Conservation (phyloP, 2,797 vertebrate genomes). For the Brachymystax lenok region DNA sequence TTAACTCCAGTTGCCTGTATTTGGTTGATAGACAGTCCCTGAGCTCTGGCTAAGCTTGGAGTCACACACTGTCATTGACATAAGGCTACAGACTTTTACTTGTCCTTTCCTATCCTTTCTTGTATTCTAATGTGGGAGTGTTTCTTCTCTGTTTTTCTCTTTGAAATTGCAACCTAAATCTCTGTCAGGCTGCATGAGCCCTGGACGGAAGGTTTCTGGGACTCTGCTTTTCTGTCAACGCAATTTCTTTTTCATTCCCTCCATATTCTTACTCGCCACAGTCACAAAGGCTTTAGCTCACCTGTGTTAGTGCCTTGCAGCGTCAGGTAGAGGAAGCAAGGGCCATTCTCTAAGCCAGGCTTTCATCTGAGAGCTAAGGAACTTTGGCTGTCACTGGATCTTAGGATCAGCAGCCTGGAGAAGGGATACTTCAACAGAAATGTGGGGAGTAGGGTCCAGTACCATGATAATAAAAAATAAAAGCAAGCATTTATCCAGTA, state of each 20-base stretch:
- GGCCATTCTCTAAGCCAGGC: slow-evolving; percentile 47
- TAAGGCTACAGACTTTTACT: no score
- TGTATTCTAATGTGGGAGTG: not conserved
- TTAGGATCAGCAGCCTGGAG: slow-evolving; percentile 65
- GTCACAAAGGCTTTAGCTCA: slow-evolving; percentile 38
- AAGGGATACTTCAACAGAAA: slow-evolving; percentile 63
- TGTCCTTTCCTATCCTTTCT: no score
- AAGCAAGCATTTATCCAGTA: slow-evolving; percentile 57
- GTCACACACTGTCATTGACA: no score
- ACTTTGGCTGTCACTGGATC: slow-evolving; percentile 69
- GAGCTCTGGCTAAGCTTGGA: not conserved
- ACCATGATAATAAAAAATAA: slow-evolving; percentile 29
- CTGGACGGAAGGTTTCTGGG: not conserved
- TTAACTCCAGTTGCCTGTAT: not conserved
- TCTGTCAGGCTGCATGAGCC: not conserved
- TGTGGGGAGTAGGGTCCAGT: slow-evolving; percentile 63
- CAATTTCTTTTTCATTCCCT: slow-evolving; percentile 22
- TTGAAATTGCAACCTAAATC: not conserved
- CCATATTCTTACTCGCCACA: slow-evolving; percentile 40
- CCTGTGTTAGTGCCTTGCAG: slow-evolving; percentile 46
- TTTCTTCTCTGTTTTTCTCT: not conserved
- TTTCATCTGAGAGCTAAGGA: slow-evolving; percentile 49
- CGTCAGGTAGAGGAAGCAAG: slow-evolving; percentile 23
- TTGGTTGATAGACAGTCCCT: not conserved
- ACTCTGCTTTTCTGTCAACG: not conserved